Percentiles rank a stretch among this genome's conserved stretches.
These are phyloP conservation scores for Sebastes flavidus DNA, from an alignment of 2,797 vertebrate genomes.

Conservation along the genomic window DNA sequence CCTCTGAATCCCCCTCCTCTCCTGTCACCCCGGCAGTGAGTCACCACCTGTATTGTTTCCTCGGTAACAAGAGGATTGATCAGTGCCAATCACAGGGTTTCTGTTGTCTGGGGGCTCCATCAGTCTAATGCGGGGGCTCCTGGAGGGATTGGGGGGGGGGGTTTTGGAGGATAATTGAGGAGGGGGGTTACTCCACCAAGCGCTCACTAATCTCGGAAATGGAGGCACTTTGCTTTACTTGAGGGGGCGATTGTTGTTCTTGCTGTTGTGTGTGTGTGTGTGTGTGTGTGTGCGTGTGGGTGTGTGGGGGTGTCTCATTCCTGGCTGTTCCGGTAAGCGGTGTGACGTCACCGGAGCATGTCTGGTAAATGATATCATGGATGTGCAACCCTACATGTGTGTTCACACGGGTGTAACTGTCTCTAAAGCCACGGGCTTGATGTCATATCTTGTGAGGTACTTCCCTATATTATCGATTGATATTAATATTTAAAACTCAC, in stretches of 20 bases:
- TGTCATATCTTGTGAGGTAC: no score
- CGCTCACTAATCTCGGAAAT: constrained; percentile 69
- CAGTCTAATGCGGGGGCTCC: constrained; percentile 56
- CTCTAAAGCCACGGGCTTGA: neutral
- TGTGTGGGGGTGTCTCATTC: constrained; percentile 13
- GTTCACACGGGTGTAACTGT: constrained; percentile 24
- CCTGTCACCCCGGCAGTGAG: constrained; percentile 68
- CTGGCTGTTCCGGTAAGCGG: constrained; percentile 27
- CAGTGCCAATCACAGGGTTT: constrained; percentile 72
- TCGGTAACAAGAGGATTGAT: constrained; percentile 79
- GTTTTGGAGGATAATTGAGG: constrained; percentile 53
- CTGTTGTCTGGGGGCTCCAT: constrained; percentile 71
- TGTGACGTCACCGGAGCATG: constrained; percentile 26
- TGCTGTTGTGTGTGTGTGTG: constrained; percentile 1
- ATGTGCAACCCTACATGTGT: constrained; percentile 22
- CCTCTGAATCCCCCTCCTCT: constrained; percentile 45
- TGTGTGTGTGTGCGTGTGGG: neutral
- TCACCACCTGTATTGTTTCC: constrained; percentile 86
- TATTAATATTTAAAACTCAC: no score
- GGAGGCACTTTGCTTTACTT: constrained; percentile 62
- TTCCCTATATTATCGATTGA: no score
- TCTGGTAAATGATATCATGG: constrained; percentile 42
- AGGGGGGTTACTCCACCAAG: constrained; percentile 38
- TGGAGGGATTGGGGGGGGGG: constrained; percentile 25
- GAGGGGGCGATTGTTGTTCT: constrained; percentile 29